Conservation (phyloP, 2,888 invertebrate species). For the Ophonus ardosiacus region DNA sequence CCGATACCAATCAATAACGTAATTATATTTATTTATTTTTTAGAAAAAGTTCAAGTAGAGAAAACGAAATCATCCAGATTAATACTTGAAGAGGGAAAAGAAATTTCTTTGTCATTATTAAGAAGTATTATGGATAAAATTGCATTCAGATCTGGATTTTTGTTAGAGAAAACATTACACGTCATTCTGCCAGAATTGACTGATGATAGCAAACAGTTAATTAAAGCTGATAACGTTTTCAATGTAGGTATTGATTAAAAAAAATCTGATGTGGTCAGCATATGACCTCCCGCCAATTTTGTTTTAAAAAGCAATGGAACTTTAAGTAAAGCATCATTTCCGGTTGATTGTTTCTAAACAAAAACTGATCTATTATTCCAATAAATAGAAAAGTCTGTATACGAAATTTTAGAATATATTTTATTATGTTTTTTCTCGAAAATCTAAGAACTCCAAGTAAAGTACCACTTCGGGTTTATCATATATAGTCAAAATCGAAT, state of each 20-base stretch:
- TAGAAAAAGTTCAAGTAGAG: slow-evolving; percentile 11
- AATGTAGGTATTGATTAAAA: slow-evolving; percentile 76
- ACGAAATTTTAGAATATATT: too few species aligned
- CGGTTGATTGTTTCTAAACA: too few species aligned
- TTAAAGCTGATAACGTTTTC: slow-evolving; percentile 87
- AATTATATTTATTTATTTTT: background rate
- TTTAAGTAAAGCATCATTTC: too few species aligned
- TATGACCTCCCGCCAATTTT: too few species aligned
- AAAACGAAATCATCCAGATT: background rate
- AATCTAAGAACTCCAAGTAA: too few species aligned
- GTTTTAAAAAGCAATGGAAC: too few species aligned
- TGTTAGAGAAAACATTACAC: slow-evolving; percentile 84
- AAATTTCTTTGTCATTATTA: slow-evolving; percentile 61
- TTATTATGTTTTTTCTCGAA: too few species aligned
- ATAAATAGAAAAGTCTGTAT: too few species aligned
- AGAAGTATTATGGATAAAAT: slow-evolving; percentile 77
- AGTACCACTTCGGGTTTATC: too few species aligned
- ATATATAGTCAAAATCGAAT: too few species aligned
- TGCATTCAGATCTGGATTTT: slow-evolving; percentile 85
- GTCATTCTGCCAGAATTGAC: slow-evolving; percentile 82
- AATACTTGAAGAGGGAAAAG: slow-evolving; percentile 27
- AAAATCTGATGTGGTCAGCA: too few species aligned
- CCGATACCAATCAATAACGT: background rate
- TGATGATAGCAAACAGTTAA: slow-evolving; percentile 81
- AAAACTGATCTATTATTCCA: too few species aligned